These are phyloP conservation scores for Peromyscus aztecus DNA, from an alignment of 2,797 vertebrate genomes.

Conservation along the genomic window DNA sequence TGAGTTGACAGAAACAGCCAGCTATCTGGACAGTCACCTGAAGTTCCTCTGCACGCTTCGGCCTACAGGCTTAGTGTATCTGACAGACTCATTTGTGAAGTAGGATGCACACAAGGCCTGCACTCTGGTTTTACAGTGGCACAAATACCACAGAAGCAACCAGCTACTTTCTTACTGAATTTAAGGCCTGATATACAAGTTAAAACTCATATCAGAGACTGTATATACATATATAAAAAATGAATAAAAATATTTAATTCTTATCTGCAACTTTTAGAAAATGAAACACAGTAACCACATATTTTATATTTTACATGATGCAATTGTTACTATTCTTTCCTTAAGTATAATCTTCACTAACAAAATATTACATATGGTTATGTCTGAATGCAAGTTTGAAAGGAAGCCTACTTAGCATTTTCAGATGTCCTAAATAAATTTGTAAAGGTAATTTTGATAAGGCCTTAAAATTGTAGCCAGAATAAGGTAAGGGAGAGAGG, in stretches of 20 bases:
- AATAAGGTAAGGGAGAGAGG: neutral
- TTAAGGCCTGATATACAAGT: neutral
- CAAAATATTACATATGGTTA: neutral
- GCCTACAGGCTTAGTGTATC: too few relatives aligned
- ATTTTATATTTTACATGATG: neutral
- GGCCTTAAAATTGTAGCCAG: neutral
- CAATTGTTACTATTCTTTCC: neutral
- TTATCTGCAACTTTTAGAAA: neutral
- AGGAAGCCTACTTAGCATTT: neutral
- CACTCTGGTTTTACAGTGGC: too few relatives aligned
- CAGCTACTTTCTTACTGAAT: neutral
- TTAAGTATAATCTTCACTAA: neutral
- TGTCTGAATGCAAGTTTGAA: neutral
- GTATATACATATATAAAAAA: neutral
- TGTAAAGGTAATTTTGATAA: neutral
- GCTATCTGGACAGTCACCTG: too few relatives aligned
- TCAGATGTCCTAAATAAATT: neutral
- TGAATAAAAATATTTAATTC: neutral
- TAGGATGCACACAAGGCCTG: too few relatives aligned
- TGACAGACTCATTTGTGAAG: too few relatives aligned
- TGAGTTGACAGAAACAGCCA: too few relatives aligned
- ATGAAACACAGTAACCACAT: neutral
- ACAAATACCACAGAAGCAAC: neutral
- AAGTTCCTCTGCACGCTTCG: too few relatives aligned
- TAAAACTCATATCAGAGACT: neutral